phyloP scores from a whole-genome alignment of 1,140 invertebrate species.

The Drosophila pectinifera region DNA sequence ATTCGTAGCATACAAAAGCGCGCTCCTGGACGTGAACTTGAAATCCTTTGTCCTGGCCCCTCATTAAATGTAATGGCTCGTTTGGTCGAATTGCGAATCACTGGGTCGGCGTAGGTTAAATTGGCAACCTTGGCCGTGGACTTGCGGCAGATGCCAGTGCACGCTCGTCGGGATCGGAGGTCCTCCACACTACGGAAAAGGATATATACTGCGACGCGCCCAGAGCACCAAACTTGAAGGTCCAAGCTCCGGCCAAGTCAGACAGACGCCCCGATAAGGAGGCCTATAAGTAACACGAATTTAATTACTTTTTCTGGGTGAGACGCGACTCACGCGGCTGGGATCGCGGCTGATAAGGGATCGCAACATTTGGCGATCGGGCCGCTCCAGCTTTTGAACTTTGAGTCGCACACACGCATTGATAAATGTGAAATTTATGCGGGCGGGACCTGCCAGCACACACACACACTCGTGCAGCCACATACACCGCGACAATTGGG shows the following conservation, averaged over 20 bases:
- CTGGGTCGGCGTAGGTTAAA: constrained; percentile 32
- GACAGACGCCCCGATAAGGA: constrained; percentile 44
- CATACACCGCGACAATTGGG: constrained; percentile 44
- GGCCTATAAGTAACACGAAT: constrained; percentile 46
- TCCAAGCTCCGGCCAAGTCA: constrained; percentile 43
- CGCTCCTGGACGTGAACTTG: constrained; percentile 71
- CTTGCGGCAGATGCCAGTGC: constrained; percentile 47
- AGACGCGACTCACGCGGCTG: constrained; percentile 31
- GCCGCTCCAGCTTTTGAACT: constrained; percentile 45
- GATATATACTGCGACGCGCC: constrained; percentile 47
- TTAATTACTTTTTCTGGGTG: constrained; percentile 33
- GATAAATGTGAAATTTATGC: constrained; percentile 67
- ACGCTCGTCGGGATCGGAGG: constrained; percentile 44
- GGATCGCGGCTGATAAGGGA: constrained; percentile 47
- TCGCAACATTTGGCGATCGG: constrained; percentile 55
- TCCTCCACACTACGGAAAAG: constrained; percentile 49
- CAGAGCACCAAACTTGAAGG: neutral
- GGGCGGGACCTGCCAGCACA: constrained; percentile 50
- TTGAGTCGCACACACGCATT: constrained; percentile 53
- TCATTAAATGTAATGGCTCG: constrained; percentile 71
- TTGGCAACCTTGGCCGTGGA: constrained; percentile 64
- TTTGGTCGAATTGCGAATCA: constrained; percentile 52
- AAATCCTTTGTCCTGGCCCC: constrained; percentile 71
- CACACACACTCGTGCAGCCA: constrained; percentile 5
- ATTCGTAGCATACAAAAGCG: constrained; percentile 73